A percentile compares a stretch with the other conserved stretches of the same genome.
These are phyloP conservation scores for Coracopsis vasa DNA, from an alignment of 2,113 vertebrate species.

Conservation along the genomic window DNA sequence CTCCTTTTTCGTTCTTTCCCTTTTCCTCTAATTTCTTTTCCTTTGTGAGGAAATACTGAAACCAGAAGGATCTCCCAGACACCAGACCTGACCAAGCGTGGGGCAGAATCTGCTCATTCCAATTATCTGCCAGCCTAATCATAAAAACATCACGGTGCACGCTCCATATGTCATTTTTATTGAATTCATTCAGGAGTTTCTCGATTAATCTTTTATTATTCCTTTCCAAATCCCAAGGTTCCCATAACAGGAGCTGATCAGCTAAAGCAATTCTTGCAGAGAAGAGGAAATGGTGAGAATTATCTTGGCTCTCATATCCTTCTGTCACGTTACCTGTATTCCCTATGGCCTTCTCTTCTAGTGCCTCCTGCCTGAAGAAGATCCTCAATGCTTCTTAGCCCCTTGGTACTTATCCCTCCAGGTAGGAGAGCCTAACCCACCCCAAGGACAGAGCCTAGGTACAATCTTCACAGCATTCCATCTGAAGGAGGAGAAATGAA, in stretches of 20 bases:
- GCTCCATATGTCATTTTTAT: conserved; percentile 81
- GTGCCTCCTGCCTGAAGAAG: not conserved
- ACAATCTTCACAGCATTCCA: not conserved
- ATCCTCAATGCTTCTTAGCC: not conserved
- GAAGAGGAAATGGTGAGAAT: conserved; percentile 35
- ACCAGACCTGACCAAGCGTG: conserved; percentile 70
- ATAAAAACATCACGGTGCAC: conserved; percentile 74
- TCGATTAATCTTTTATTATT: conserved; percentile 84
- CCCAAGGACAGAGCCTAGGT: not conserved
- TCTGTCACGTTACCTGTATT: not conserved
- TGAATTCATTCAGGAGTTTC: conserved; percentile 79
- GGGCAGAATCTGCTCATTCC: conserved; percentile 75
- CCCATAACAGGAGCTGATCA: conserved; percentile 69
- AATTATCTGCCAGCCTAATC: conserved; percentile 82
- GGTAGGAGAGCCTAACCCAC: not conserved
- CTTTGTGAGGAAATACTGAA: conserved; percentile 12
- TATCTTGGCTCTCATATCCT: not conserved
- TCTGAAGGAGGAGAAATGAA: not conserved
- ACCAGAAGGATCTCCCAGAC: conserved; percentile 70
- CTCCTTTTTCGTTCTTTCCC: not conserved
- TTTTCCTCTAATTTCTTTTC: not conserved
- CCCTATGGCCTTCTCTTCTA: not conserved
- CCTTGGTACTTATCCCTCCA: not conserved
- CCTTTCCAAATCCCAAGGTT: conserved; percentile 75
- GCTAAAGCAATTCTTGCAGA: conserved; percentile 69